Conservation (phyloP, 2,888 invertebrate genomes). For the Dryadula phaetusa region DNA sequence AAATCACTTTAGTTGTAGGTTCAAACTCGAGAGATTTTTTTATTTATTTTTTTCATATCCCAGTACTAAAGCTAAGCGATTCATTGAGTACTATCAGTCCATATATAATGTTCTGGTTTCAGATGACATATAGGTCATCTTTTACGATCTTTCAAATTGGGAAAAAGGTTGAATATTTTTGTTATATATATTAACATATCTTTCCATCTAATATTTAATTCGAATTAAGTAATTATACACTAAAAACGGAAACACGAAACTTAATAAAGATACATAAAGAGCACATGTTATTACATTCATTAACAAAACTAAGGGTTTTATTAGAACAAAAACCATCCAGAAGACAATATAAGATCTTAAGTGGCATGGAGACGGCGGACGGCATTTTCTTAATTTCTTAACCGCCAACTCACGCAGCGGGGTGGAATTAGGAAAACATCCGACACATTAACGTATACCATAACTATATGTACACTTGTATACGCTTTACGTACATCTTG, state of each 20-base stretch:
- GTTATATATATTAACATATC: neutral
- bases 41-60: no score
- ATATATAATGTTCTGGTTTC: no score
- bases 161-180: no score
- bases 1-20: no score
- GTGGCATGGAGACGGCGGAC: slow-evolving; percentile 75
- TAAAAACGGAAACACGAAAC: neutral
- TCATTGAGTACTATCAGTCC: no score
- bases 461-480: slow-evolving; percentile 30
- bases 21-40: no score
- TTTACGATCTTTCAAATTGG: no score
- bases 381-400: slow-evolving; percentile 83
- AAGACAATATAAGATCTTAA: slow-evolving; percentile 76
- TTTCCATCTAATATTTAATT: neutral
- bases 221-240: neutral
- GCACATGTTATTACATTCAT: slow-evolving; percentile 67
- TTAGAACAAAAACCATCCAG: slow-evolving; percentile 75
- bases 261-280: slow-evolving; percentile 33
- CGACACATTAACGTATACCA: slow-evolving; percentile 61
- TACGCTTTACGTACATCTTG: neutral
- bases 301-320: slow-evolving; percentile 76
- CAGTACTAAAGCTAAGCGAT: no score
- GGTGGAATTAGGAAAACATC: slow-evolving; percentile 83
- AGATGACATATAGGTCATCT: no score
- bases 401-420: slow-evolving; percentile 77